Conservation (phyloP, 2,797 vertebrate genomes). For the Garrulus glandarius region DNA sequence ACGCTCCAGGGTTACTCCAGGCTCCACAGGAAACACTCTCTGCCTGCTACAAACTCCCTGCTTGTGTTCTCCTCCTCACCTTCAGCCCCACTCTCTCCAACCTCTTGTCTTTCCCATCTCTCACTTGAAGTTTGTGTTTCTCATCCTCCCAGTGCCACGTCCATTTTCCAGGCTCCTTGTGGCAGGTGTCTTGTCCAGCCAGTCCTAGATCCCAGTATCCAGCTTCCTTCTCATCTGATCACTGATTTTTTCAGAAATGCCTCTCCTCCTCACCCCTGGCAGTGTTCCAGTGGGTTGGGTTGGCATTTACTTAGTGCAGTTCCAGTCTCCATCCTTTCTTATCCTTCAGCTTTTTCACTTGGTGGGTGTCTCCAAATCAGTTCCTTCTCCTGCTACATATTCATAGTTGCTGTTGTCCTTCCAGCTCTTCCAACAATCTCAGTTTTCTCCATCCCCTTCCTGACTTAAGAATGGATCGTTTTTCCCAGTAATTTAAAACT, state of each 20-base stretch:
- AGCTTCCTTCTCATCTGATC: not conserved
- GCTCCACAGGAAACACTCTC: not conserved
- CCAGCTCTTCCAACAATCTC: not conserved
- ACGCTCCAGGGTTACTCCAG: not conserved
- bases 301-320: not conserved
- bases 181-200: not conserved
- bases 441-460: not conserved
- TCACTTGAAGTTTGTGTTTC: not conserved
- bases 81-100: not conserved
- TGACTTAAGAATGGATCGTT: not conserved
- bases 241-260: not conserved
- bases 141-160: not conserved
- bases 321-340: not conserved
- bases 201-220: not conserved
- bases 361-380: not conserved
- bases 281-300: not conserved
- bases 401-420: not conserved
- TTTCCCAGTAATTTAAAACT: not conserved
- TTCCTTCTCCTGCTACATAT: not conserved
- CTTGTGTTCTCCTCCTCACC: not conserved
- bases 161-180: not conserved
- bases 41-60: not conserved
- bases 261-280: not conserved
- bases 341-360: not conserved
- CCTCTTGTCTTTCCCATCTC: not conserved